Conservation (phyloP, 2,113 vertebrate genomes). For the Microcebus tavaratra region DNA sequence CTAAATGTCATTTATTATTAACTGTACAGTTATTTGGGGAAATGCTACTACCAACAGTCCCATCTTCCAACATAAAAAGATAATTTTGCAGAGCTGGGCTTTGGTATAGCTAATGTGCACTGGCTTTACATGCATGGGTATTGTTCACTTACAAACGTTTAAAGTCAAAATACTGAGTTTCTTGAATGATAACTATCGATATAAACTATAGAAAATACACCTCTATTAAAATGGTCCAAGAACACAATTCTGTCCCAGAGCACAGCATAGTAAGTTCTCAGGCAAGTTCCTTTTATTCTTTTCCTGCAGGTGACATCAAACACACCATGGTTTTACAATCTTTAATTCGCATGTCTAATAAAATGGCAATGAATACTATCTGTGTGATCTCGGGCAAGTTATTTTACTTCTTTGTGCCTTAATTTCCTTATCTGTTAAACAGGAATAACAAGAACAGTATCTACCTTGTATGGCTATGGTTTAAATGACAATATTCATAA, state of each 20-base stretch:
- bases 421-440: neutral
- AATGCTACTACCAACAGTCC: neutral
- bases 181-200: neutral
- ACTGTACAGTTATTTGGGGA: neutral
- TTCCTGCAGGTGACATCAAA: neutral
- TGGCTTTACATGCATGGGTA: neutral
- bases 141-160: neutral
- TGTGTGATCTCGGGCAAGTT: neutral
- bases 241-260: neutral
- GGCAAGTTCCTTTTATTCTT: neutral
- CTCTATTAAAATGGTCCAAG: neutral
- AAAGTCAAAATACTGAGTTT: neutral
- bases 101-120: neutral
- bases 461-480: neutral
- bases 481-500: neutral
- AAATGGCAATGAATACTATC: neutral
- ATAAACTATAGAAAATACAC: neutral
- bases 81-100: neutral
- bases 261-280: neutral
- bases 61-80: neutral
- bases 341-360: neutral
- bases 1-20: neutral
- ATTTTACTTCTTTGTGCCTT: neutral
- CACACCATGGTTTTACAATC: neutral
- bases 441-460: neutral